A percentile compares a stretch with the other conserved stretches of the same genome.
Evolutionary conservation across 2,113 vertebrate species (phyloP).

Genomic region (Speoplatyrhinus poulsoni): DNA sequence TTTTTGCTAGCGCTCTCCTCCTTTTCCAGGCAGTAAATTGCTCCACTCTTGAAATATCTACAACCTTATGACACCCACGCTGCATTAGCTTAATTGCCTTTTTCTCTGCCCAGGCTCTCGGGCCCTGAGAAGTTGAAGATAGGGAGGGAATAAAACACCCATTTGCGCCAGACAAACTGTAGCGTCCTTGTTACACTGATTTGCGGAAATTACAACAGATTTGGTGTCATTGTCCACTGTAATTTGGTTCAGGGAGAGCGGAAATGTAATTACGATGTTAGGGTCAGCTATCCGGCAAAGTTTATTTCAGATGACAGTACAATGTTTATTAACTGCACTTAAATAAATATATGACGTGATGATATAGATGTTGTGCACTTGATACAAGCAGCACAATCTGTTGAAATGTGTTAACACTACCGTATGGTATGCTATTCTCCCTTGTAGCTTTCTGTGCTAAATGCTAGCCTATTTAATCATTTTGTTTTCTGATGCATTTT

Average conservation of each 20-base stretch:
- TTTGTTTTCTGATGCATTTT: no score
- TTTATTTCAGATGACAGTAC: not conserved
- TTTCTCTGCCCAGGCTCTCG: constrained; percentile 68
- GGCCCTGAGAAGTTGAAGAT: constrained; percentile 35
- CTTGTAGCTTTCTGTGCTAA: no score
- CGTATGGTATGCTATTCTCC: no score
- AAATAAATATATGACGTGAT: not conserved
- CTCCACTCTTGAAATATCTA: constrained; percentile 95
- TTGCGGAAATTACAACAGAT: constrained; percentile 47
- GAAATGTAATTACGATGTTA: constrained; percentile 32
- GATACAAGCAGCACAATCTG: no score
- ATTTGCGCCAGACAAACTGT: constrained; percentile 23
- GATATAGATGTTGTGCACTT: no score
- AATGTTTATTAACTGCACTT: constrained; percentile 31
- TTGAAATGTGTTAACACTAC: no score
- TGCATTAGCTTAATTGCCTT: constrained; percentile 97
- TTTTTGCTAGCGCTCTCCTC: constrained; percentile 90
- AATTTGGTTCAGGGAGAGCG: constrained; percentile 29
- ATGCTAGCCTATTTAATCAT: no score
- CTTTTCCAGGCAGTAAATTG: constrained; percentile 92
- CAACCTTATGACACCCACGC: constrained; percentile 91
- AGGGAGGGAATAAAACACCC: constrained; percentile 8
- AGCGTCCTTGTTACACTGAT: constrained; percentile 51
- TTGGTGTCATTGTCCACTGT: constrained; percentile 25
- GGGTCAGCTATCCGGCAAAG: no score